Base-by-base conservation (phyloP, 1,140 invertebrate species). In the Tetramorium simillimum region DNA sequence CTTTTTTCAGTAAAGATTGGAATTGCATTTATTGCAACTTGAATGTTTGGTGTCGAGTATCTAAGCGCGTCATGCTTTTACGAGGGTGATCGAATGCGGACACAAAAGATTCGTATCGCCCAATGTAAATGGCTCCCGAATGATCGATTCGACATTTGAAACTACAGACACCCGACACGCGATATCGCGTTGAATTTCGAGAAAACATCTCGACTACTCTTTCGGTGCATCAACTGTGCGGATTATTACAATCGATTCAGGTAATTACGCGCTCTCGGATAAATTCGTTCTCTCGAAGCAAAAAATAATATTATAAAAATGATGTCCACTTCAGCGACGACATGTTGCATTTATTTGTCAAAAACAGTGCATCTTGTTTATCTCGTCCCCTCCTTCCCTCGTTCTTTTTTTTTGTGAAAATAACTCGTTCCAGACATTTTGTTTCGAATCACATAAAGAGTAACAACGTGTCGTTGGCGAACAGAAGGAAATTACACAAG, bases 371-470 rank as follows among this genome's bases (percentile, higher is more conserved):
- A 24, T 0, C 14, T 21, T 60, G 28, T 46, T 49, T 7, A 40
- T 21, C 24, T 43, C 2, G 16, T 28, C 33, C 3, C 33, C 3
- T 0, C 10, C 43, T 5, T 12, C 16, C 28, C 80, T 24, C 14
- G 14, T 21, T 21, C 18, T 18, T 5, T 24, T 58, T 58, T 58
- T 4, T 62, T 4, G 18, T 16, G 14, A 12, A 37, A 67, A 46
- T 84, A 49, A 84, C 75, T 62, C 33, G 21, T 40, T 18, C 3
- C 37, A 10, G 3, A 18, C 49, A 33, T 33, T 70, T 14, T 12
- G 67, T 60, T 16, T 28, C 37, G 37, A n/a, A 18, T 49, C 53
- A 53, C 28, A 84, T 84, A 84, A 84, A 84, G 53, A 84, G 16
- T 58, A 43, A 81, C 78, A 81, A 33, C 53, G 65, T 82, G 40